Evolutionary conservation across 2,888 invertebrate species (phyloP).

Genomic region (Hyalella azteca): DNA sequence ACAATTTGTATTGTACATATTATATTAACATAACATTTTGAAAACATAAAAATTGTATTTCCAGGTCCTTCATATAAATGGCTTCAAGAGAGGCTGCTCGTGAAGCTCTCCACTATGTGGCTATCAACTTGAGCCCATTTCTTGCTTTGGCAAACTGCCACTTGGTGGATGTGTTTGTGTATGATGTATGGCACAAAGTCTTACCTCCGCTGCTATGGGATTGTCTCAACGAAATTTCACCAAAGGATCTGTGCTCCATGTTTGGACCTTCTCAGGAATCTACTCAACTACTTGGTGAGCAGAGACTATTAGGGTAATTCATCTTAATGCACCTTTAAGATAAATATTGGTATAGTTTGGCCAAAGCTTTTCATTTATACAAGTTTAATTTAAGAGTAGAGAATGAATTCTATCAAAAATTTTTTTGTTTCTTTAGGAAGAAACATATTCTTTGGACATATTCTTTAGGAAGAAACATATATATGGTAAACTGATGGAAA

Average conservation of each 20-base stretch:
- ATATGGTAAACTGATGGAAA: too few relatives aligned
- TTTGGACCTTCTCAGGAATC: neutral
- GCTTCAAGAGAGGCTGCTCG: neutral
- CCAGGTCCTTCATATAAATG: neutral
- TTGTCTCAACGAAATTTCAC: neutral
- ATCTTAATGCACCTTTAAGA: too few relatives aligned
- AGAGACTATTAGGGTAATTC: too few relatives aligned
- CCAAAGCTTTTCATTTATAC: too few relatives aligned
- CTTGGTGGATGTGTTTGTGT: neutral
- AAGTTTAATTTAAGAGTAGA: too few relatives aligned
- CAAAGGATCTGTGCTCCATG: neutral
- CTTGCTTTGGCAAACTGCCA: neutral
- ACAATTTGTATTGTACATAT: too few relatives aligned
- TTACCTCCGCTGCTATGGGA: neutral
- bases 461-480: too few relatives aligned
- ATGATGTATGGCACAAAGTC: neutral
- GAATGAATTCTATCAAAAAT: too few relatives aligned
- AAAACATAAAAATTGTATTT: too few relatives aligned
- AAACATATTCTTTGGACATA: neutral
- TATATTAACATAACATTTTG: too few relatives aligned
- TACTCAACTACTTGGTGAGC: neutral
- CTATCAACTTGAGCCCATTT: neutral
- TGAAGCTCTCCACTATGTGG: neutral
- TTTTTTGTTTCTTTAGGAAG: neutral
- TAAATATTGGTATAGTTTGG: too few relatives aligned